Evolutionary conservation across 2,888 invertebrate genomes (phyloP).

Genomic region (Tipula helvola): DNA sequence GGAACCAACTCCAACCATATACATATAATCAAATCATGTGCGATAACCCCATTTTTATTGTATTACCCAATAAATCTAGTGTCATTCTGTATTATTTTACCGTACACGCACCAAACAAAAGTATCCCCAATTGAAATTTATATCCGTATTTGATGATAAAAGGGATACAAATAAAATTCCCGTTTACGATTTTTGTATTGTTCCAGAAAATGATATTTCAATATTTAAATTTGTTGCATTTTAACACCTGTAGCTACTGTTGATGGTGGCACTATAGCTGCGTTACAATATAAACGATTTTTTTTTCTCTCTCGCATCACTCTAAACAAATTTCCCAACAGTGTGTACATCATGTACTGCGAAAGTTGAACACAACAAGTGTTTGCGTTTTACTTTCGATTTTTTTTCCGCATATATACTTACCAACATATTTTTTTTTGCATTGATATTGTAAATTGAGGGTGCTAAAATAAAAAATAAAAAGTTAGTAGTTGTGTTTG

Average conservation of each 20-base stretch:
- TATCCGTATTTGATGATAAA: neutral
- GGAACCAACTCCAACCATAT: neutral
- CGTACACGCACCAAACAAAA: neutral
- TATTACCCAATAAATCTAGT: neutral
- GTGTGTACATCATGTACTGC: neutral
- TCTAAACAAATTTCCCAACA: neutral
- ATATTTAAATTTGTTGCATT: conserved; percentile 4
- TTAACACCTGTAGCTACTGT: neutral
- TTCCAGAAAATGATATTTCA: neutral
- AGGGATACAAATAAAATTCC: neutral
- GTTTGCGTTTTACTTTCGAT: neutral
- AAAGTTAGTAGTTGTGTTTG: neutral
- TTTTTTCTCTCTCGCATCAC: neutral
- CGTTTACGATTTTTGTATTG: neutral
- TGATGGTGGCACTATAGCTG: neutral
- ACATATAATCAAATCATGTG: neutral
- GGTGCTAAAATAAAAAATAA: neutral
- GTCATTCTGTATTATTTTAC: neutral
- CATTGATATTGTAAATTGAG: neutral
- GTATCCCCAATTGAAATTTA: neutral
- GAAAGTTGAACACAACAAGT: neutral
- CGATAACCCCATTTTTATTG: neutral
- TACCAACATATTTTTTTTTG: neutral
- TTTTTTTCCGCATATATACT: neutral
- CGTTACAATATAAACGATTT: neutral